Conservation (phyloP, 2,113 vertebrate genomes). For the Rhinolophus sinicus region DNA sequence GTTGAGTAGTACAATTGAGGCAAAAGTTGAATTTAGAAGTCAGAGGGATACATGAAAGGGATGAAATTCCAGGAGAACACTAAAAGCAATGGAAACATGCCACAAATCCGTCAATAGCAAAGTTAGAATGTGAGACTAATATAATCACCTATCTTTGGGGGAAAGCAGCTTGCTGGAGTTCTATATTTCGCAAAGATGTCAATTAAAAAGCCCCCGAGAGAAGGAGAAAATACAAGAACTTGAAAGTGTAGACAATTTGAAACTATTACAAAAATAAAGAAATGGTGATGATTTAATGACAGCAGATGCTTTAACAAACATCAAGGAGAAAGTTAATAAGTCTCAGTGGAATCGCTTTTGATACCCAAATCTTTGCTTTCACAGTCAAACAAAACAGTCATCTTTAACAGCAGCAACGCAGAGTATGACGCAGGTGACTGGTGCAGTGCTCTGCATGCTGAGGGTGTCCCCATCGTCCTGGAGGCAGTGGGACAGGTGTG, state of each 20-base stretch:
- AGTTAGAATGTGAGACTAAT: rapidly evolving
- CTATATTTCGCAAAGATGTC: neutral
- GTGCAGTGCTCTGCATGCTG: rapidly evolving
- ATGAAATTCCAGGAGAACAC: neutral
- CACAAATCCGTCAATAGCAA: rapidly evolving
- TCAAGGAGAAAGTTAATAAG: neutral
- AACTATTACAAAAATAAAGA: neutral
- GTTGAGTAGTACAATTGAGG: neutral
- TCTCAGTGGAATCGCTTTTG: neutral
- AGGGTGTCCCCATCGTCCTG: rapidly evolving
- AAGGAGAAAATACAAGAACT: neutral
- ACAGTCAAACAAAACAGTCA: neutral
- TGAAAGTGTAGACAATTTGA: neutral
- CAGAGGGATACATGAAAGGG: neutral
- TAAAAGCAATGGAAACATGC: neutral
- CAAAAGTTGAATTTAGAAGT: neutral
- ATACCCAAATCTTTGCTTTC: neutral
- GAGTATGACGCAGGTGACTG: rapidly evolving
- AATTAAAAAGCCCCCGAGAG: neutral
- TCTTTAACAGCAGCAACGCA: no score
- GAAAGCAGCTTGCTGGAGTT: neutral
- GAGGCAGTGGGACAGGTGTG: no score
- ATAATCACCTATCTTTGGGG: neutral
- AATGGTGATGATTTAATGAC: neutral
- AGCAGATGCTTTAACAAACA: neutral